A percentile compares a stretch with the other conserved stretches of the same genome.
These are phyloP conservation scores for Halictus rubicundus DNA, from an alignment of 1,140 invertebrate species.

Conservation along the genomic window DNA sequence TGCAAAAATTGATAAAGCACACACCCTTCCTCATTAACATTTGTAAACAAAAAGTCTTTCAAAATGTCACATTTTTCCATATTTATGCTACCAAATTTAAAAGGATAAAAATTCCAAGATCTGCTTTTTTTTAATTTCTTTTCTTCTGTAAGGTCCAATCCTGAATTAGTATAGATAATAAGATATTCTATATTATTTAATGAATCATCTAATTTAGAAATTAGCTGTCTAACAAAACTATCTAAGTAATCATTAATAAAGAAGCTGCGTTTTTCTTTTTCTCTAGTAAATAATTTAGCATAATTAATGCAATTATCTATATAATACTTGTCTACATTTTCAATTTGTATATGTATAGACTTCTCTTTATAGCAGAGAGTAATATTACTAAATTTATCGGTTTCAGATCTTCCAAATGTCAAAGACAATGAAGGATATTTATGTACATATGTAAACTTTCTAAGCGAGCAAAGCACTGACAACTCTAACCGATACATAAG, in stretches of 20 bases:
- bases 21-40: not conserved
- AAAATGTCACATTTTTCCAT: not conserved
- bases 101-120: not conserved
- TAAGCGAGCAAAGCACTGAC: conserved; percentile 5
- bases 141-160: not conserved
- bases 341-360: not conserved
- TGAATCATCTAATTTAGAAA: not conserved
- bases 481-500: conserved; percentile 5
- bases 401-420: not conserved
- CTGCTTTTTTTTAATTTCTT: not conserved
- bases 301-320: not conserved
- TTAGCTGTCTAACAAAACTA: not conserved
- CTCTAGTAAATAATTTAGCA: not conserved
- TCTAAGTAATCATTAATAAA: not conserved
- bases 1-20: not conserved
- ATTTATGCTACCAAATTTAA: not conserved
- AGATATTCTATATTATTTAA: not conserved
- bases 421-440: not conserved
- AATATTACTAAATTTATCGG: not conserved
- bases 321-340: not conserved
- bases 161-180: not conserved
- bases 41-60: not conserved
- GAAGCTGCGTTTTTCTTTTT: not conserved
- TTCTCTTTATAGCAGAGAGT: not conserved
- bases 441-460: not conserved